Evolutionary conservation across 2,797 vertebrate genomes (phyloP), one percentile per base, ranked within the genome.

Genomic region (Manis crassicaudata): DNA sequence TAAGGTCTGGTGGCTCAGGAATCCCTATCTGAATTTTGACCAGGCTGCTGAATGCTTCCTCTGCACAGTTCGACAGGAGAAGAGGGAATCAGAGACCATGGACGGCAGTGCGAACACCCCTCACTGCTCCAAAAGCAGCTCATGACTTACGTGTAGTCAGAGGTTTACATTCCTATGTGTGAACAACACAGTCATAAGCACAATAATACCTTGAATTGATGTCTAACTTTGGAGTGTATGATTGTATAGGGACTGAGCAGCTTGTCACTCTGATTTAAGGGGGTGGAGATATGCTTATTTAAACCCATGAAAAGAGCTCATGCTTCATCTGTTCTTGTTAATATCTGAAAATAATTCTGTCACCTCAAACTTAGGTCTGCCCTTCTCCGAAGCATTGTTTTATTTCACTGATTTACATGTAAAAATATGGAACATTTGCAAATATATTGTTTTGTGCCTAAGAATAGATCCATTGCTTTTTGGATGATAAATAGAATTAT

Each of bases 381-480:
- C 67, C 9, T 88, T 82, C 77, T 96, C 46, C 11, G 65, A 88
- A 60, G 52, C 65, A 90, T 92, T 91, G 43, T 84, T 94, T 88
- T 62, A 60, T 88, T 84, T 65, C 73, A 54, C 84, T 90, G 52
- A 92, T 88, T 96, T 94, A 73, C 54, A 54, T 88, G 27, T 92
- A 56, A 95, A 92, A 93, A 52, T 77, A 54, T 85, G 50, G 50
- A 68, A 54, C 7, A 90, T 58, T 90, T 16, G 88, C 32, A 65
- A 81, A 87, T 40, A 70, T 10, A 81, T 70, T 90, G 5, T 91
- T 96, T 92, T 95, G 43, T 94, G 7, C 56, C 89, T 95, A 29
- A 95, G 94, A 88, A 92, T 46, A 93, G 7, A 94, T 37, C 46
- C 29, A 63, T 88, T 88, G 11, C 12, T 90, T 79, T 94, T 54